A percentile compares a stretch with the other conserved stretches of the same genome.
These are phyloP conservation scores for Molossus molossus DNA, from an alignment of 2,797 vertebrate genomes.

Conservation along the genomic window DNA sequence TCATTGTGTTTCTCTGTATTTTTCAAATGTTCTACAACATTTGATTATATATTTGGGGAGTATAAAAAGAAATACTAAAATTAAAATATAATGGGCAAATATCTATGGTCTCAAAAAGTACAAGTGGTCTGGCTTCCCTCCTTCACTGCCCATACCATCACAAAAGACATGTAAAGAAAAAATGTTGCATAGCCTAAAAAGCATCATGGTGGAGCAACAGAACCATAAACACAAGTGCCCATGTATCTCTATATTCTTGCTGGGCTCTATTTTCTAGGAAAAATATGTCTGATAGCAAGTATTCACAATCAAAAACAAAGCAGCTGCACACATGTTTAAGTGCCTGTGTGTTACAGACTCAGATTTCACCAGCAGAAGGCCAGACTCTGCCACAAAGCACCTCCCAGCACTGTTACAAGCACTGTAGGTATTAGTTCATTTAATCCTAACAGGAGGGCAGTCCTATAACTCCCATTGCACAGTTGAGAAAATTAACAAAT, in stretches of 20 bases:
- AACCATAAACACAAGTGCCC: background rate
- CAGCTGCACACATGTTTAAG: background rate
- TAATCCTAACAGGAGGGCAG: background rate
- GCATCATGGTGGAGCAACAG: background rate
- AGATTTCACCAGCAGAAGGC: background rate
- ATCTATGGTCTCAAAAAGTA: conserved; percentile 16
- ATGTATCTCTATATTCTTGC: background rate
- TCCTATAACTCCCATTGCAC: conserved; percentile 38
- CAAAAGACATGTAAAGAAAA: background rate
- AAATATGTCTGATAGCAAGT: background rate
- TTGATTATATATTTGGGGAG: background rate
- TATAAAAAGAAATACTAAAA: conserved; percentile 35
- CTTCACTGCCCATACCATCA: background rate
- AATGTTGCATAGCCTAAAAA: background rate
- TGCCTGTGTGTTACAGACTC: background rate
- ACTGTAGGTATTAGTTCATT: background rate
- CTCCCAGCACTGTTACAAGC: background rate
- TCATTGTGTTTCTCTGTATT: conserved; percentile 8
- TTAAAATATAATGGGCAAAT: conserved; percentile 9
- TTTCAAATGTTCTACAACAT: conserved; percentile 1
- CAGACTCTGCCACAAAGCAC: background rate
- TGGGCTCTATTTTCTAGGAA: background rate
- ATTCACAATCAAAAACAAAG: background rate
- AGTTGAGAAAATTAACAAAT: conserved; percentile 17
- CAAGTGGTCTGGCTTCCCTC: background rate